Percentiles rank a stretch among this genome's conserved stretches.
These are phyloP conservation scores for Eidolon helvum DNA, from an alignment of 2,113 vertebrate genomes.

Conservation along the genomic window DNA sequence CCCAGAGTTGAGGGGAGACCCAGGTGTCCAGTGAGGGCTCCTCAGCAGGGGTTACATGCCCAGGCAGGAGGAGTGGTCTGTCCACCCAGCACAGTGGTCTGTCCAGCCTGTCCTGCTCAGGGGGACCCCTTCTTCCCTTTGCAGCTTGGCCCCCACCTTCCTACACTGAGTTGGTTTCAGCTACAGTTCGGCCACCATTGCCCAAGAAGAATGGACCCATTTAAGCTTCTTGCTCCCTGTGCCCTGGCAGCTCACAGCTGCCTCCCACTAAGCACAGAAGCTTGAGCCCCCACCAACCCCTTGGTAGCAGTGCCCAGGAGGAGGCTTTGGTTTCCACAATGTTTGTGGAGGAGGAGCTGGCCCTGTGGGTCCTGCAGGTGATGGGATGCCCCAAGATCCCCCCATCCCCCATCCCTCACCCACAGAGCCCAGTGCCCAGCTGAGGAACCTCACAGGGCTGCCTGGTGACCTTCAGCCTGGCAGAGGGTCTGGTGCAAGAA, in stretches of 20 bases:
- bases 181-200: background rate
- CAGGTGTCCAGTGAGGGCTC: background rate
- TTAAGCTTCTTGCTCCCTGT: background rate
- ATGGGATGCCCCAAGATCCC: background rate
- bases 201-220: background rate
- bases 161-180: background rate
- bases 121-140: background rate
- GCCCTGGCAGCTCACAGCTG: background rate
- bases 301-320: background rate
- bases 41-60: accelerated
- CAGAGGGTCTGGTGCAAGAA: background rate
- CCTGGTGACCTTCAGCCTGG: background rate
- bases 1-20: too few species aligned
- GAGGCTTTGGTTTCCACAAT: background rate
- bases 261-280: background rate
- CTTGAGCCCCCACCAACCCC: background rate
- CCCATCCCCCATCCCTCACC: background rate
- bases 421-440: background rate
- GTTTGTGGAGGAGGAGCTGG: background rate
- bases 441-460: too few species aligned
- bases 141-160: background rate
- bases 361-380: background rate
- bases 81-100: too few species aligned
- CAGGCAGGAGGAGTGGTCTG: background rate
- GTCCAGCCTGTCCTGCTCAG: background rate